Base-by-base conservation (phyloP, 2,113 vertebrate species). In the Pogona vitticeps region DNA sequence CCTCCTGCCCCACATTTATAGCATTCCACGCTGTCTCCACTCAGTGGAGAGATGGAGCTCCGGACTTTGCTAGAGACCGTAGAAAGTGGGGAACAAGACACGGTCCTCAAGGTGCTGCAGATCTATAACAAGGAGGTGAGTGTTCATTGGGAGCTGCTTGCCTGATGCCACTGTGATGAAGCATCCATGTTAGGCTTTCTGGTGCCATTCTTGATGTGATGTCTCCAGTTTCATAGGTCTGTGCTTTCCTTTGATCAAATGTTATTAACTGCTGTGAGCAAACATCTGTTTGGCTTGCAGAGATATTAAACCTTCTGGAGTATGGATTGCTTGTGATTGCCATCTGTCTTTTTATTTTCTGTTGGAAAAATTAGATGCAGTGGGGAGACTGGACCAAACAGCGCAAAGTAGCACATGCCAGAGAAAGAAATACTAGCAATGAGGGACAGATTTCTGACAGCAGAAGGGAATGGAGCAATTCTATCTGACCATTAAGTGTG, bases 11-110 rank as follows among this genome's bases (percentile, higher is more conserved):
- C 52, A 46, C 31, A 0, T 0, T 0, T 3, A 8, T 33, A 8
- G 52, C 28, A 0, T 42, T 63, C 26, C 42, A 82, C 0, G 28
- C 87, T 0, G 3, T 20, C 42, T 82, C 89, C 82, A 88, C 89
- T 84, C 88, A 85, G 77, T n/a, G 92, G 58, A 83, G 94, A 93
- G 28, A 98, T 98, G 98, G 97, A 98, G 88, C 93, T 98, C 86
- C 91, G 94, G 91, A 91, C 68, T 2, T 95, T 97, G 38, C 96
- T 98, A 21, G 96, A 97, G 87, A 96, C 97, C 0, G 92, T 99
- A 95, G 97, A 98, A 94, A 95, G 94, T 0, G 97, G 97, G 21
- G 95, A 97, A 33, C 98, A 98, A 81, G 97, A 98, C 75, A 80
- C 89, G 0, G 96, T 96, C 31, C 82, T 98, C 88, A 92, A 89